Evolutionary conservation across 64 coral and sea anemone species (phyloP).

Genomic region (Pocillopora damicornis): DNA sequence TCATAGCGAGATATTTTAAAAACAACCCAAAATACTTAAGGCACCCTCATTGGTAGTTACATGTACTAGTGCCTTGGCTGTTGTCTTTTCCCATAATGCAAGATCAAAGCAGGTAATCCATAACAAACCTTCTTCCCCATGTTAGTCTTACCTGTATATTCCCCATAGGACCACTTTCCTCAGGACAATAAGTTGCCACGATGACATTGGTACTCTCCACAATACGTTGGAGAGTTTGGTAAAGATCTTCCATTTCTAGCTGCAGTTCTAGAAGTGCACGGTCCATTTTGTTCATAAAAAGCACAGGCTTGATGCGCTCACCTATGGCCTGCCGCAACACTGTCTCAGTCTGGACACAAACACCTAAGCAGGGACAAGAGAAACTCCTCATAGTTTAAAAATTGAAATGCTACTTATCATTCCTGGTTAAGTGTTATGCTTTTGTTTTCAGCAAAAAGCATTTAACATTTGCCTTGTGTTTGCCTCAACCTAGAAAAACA

Average conservation of each 20-base stretch:
- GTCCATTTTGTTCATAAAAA: slow-evolving; percentile 99
- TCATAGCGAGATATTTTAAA: no score
- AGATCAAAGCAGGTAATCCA: not conserved
- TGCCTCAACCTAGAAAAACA: no score
- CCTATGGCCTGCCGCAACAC: slow-evolving; percentile 88
- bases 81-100: not conserved
- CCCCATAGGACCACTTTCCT: slow-evolving; percentile 97
- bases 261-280: slow-evolving; percentile 89
- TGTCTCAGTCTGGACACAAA: slow-evolving; percentile 97
- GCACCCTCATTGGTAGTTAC: no score
- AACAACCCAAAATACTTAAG: no score
- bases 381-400: not conserved
- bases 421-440: not conserved
- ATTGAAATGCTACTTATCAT: no score
- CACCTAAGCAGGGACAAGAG: slow-evolving; percentile 34
- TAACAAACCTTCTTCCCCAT: no score
- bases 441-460: not conserved
- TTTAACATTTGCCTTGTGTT: not conserved
- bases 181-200: slow-evolving; percentile 74
- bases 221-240: slow-evolving; percentile 88
- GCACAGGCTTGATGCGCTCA: slow-evolving; percentile 89
- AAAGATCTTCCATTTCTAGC: slow-evolving; percentile 86
- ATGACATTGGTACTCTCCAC: slow-evolving; percentile 90
- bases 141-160: slow-evolving; percentile 67
- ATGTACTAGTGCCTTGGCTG: no score